Evolutionary conservation across 2,113 vertebrate genomes (phyloP), one percentile per base, ranked within the genome.

Genomic region (Macaca mulatta): DNA sequence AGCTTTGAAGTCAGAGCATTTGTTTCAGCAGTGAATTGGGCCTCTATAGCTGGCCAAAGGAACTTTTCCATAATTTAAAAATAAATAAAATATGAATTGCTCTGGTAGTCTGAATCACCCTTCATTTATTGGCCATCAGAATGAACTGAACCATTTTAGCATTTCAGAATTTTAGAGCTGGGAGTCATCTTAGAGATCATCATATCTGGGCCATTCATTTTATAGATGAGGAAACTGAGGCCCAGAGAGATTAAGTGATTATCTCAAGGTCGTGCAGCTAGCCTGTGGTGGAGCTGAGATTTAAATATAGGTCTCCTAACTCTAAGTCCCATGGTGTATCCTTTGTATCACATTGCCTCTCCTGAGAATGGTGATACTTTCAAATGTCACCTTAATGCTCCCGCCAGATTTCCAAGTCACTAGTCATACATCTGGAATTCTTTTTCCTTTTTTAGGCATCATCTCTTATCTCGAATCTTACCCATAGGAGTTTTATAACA

Each of bases 61-160:
- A 96, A 95, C 57, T 85, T 91, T 72, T 70, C 87, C 74, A 57
- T 97, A 98, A 97, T 97, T 98, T 89, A 97, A 97, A 96, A 92
- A 98, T 98, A 96, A 97, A 97, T 97, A 97, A 98, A 98, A 97
- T 95, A 96, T 97, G 96, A 98, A 97, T 96, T 92, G n/a, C 92
- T 32, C 61, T 59, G 11, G 92, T 59, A 74, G 88, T 77, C 61
- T 61, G 93, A 96, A 85, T 96, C 40, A 90, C 77, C 57, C 59
- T 87, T 94, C 86, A 77, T 70, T 78, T 97, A 93, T 93, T 75
- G 50, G 48, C 57, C 50, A 55, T 74, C 69, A 67, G 50, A 92
- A 93, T 64, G 74, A 69, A 70, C 50, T 48, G 35, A 94, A 90
- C 30, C 85, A 57, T 96, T 96, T 95, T 93, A 96, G 40, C 61